phyloP scores from a whole-genome alignment of 2,113 vertebrate species.

The Anolis carolinensis region DNA sequence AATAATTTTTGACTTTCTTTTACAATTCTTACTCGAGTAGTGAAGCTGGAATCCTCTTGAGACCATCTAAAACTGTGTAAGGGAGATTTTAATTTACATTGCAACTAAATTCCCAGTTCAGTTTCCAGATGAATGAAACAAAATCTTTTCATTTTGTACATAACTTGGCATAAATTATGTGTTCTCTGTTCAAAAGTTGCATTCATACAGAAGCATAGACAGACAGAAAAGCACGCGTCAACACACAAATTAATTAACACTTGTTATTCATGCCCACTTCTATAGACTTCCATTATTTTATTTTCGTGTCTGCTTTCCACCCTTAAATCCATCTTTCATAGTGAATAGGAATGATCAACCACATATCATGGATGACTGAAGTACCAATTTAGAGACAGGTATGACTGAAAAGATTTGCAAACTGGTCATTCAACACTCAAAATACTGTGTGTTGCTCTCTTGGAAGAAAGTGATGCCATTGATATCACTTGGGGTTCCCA shows the following conservation, averaged over 20 bases:
- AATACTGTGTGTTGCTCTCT: not conserved
- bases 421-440: not conserved
- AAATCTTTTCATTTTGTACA: not conserved
- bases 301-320: not conserved
- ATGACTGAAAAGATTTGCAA: not conserved
- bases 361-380: not conserved
- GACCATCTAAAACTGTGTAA: not conserved
- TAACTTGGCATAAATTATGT: not conserved
- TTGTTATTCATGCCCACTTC: no score
- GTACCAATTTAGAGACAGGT: not conserved
- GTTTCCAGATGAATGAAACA: slow-evolving; percentile 1
- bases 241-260: no score
- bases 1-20: not conserved
- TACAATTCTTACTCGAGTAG: not conserved
- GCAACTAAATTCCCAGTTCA: not conserved
- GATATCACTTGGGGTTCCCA: no score
- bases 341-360: not conserved
- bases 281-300: not conserved
- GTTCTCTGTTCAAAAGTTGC: not conserved
- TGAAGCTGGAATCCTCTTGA: not conserved
- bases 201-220: not conserved
- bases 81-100: not conserved
- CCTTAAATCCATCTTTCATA: not conserved
- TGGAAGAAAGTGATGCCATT: not conserved
- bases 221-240: not conserved